A percentile compares a stretch with the other conserved stretches of the same genome.
Evolutionary conservation across 2,797 vertebrate genomes (phyloP).

Genomic region (Lepilemur ruficaudatus): DNA sequence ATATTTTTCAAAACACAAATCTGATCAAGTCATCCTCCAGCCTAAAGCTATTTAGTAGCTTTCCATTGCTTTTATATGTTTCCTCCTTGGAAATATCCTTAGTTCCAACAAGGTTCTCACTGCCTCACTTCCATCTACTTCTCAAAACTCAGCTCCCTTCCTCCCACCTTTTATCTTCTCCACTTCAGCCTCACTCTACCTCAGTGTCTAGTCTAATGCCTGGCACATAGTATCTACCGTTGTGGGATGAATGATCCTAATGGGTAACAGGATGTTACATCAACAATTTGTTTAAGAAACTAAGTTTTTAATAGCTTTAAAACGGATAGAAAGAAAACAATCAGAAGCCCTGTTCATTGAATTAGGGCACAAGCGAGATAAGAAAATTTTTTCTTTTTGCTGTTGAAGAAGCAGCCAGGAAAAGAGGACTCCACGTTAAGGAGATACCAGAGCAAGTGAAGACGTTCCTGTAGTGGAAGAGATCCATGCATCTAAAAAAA

Average conservation of each 20-base stretch:
- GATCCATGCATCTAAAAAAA: not conserved
- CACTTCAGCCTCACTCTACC: not conserved
- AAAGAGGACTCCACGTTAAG: not conserved
- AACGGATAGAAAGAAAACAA: not conserved
- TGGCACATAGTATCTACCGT: not conserved
- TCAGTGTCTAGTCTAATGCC: not conserved
- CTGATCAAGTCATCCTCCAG: not conserved
- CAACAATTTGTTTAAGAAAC: not conserved
- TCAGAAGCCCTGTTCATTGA: not conserved
- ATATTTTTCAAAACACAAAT: constrained; percentile 4
- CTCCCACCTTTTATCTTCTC: not conserved
- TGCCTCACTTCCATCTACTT: not conserved
- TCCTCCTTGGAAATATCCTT: not conserved
- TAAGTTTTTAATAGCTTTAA: not conserved
- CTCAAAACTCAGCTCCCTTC: not conserved
- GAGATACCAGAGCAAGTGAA: not conserved
- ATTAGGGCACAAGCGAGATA: not conserved
- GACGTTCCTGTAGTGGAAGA: not conserved
- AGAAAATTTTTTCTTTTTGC: not conserved
- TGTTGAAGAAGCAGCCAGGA: not conserved
- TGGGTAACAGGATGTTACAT: not conserved
- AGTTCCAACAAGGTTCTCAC: not conserved
- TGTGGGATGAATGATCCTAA: not conserved
- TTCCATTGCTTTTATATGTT: not conserved
- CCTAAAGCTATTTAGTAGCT: not conserved